phyloP scores from a whole-genome alignment of 2,113 vertebrate genomes.

The Enhydra lutris region DNA sequence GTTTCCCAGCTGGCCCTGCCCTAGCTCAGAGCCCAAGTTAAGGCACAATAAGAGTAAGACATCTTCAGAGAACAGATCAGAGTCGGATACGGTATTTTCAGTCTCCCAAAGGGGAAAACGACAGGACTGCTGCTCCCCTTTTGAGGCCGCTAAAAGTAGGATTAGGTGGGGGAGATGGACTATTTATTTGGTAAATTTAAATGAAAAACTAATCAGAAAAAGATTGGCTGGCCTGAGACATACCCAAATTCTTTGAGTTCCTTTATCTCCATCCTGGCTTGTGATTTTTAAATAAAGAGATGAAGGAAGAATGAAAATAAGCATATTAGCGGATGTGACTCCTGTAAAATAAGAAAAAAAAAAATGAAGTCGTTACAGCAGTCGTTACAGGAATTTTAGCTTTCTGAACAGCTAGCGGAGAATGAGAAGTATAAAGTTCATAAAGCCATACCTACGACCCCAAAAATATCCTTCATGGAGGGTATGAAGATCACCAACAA shows the following conservation, averaged over 20 bases:
- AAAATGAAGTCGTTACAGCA: background rate
- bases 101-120: background rate
- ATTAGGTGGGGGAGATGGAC: background rate
- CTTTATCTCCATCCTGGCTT: conserved; percentile 80
- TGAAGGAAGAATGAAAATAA: conserved; percentile 89
- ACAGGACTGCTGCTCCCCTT: background rate
- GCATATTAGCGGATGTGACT: conserved; percentile 87
- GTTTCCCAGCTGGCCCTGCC: no score
- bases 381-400: background rate
- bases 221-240: conserved; percentile 51
- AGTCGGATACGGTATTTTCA: background rate
- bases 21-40: background rate
- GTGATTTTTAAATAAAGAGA: conserved; percentile 87
- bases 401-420: background rate
- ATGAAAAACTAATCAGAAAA: background rate
- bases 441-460: conserved; percentile 84
- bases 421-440: conserved; percentile 22
- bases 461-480: conserved; percentile 88
- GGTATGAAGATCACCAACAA: conserved; percentile 87
- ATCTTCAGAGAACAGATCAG: background rate
- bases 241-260: conserved; percentile 85
- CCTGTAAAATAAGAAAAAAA: conserved; percentile 77
- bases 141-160: background rate
- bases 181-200: background rate
- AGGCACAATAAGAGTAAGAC: background rate